These are phyloP conservation scores for Andrena cerasifolii DNA, from an alignment of 1,140 invertebrate genomes.

Conservation along the genomic window DNA sequence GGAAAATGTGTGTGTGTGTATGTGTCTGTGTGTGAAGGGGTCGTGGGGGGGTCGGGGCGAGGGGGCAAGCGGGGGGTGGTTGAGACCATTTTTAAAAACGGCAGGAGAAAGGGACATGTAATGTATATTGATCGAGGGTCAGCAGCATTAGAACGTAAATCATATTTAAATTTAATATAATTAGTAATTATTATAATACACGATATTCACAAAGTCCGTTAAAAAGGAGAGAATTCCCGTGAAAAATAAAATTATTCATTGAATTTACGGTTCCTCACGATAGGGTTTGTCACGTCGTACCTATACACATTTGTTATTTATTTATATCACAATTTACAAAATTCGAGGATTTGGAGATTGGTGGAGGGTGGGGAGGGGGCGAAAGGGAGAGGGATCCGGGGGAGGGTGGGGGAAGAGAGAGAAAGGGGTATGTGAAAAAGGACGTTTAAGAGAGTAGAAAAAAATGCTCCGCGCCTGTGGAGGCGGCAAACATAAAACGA, in stretches of 20 bases:
- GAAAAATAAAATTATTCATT: constrained; percentile 75
- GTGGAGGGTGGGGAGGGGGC: neutral
- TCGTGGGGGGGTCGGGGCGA: neutral
- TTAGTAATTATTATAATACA: constrained; percentile 82
- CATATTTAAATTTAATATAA: constrained; percentile 81
- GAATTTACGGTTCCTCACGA: constrained; percentile 72
- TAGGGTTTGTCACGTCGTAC: constrained; percentile 70
- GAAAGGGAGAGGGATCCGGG: neutral
- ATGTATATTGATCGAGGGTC: constrained; percentile 59
- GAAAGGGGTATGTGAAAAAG: constrained; percentile 22
- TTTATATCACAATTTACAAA: constrained; percentile 83
- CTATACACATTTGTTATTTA: constrained; percentile 81
- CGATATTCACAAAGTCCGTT: constrained; percentile 82
- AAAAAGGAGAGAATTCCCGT: constrained; percentile 75
- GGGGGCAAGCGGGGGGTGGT: neutral
- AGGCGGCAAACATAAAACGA: constrained; percentile 41
- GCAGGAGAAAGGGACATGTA: constrained; percentile 33
- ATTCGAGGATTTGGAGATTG: constrained; percentile 75
- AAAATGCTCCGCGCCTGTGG: constrained; percentile 25
- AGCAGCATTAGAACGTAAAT: constrained; percentile 78
- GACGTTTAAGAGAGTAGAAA: constrained; percentile 38
- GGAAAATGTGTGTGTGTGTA: constrained; percentile 30
- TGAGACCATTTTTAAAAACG: constrained; percentile 15
- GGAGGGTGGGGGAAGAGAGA: neutral
- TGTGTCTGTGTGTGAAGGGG: neutral